A percentile compares a stretch with the other conserved stretches of the same genome.
Evolutionary conservation across 2,888 invertebrate species (phyloP).

Genomic region (Tethea ocularis): DNA sequence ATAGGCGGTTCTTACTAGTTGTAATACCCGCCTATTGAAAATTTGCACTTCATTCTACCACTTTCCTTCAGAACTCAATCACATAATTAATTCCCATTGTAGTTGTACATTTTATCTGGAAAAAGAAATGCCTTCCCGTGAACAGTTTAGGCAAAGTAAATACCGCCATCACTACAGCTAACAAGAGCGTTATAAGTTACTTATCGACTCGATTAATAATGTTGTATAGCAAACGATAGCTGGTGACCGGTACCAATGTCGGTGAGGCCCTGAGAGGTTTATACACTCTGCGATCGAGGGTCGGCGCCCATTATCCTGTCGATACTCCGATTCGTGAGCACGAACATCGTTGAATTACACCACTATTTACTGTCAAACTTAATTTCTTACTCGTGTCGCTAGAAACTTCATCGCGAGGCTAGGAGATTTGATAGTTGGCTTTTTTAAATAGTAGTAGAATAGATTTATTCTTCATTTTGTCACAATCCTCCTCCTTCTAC

Average conservation of each 20-base stretch:
- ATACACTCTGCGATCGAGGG: slow-evolving; percentile 49
- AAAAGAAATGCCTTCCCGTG: too few relatives aligned
- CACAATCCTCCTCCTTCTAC: too few relatives aligned
- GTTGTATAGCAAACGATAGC: slow-evolving; percentile 60
- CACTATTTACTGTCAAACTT: slow-evolving; percentile 81
- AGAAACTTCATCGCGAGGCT: slow-evolving; percentile 45
- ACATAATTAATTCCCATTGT: too few relatives aligned
- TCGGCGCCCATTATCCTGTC: slow-evolving; percentile 74
- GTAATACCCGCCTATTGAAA: too few relatives aligned
- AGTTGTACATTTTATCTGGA: too few relatives aligned
- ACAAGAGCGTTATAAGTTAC: slow-evolving; percentile 10
- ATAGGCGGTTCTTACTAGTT: too few relatives aligned
- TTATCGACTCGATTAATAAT: slow-evolving; percentile 64
- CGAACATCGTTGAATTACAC: slow-evolving; percentile 81
- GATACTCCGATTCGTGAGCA: slow-evolving; percentile 77
- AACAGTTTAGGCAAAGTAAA: too few relatives aligned
- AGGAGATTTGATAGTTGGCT: neutral
- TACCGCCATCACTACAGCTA: slow-evolving; percentile 10
- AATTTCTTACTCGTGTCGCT: slow-evolving; percentile 77
- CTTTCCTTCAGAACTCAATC: too few relatives aligned
- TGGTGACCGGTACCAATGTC: slow-evolving; percentile 31
- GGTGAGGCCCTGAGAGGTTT: slow-evolving; percentile 45
- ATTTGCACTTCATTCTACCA: too few relatives aligned
- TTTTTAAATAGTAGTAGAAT: too few relatives aligned
- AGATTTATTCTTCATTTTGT: too few relatives aligned